Evolutionary conservation across 2,797 vertebrate species (phyloP), one percentile per base, ranked within the genome.

Genomic region (Scolopax bukidnonensis): DNA sequence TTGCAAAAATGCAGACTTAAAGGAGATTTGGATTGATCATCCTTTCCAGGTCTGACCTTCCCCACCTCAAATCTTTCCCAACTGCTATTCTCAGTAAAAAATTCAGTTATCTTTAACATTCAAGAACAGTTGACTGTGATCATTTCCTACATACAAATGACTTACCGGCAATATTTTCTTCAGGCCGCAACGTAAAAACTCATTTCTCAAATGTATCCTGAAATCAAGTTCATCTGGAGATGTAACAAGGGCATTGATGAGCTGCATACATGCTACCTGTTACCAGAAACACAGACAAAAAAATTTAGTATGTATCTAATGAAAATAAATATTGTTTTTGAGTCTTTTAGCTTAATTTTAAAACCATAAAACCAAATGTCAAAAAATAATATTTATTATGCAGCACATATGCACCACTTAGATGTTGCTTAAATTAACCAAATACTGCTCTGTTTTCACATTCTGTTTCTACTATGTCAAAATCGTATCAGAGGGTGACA

Each of bases 201-300:
- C 99, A 59, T 99, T 99, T 93, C 99, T 98, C 95, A 99, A 97
- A 98, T 99, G 99, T 98, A 99, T 99, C 98, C 99, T 98, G 98
- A 99, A 99, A 97, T 99, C 99, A 83, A 99, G 98, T 65, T 99
- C 99, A 18, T 99, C 99, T 5, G 99, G 99, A 59, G 98, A 99
- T 15, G 99, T 99, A 82, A 99, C 99, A 84, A 99, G 97, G 40
- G 99, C 99, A 33, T 99, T 99, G 98, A 99, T 99, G 97, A 99
- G 98, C 97, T 99, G 99, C 99, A 99, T 99, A 84, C 99, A 99
- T 6, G 99, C 99, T 45, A 99, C 98, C 99, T 99, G 97, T 32
- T 94, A 96, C 28, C 11, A 82, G n/a, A 97, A 97, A 96, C 2
- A 71, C 0, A 82, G 16, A 14, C 14, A 71, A 53, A 79, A 53